A percentile compares a stretch with the other conserved stretches of the same genome.
These are phyloP conservation scores for Junco hyemalis DNA, from an alignment of 2,113 vertebrate species.

Conservation along the genomic window DNA sequence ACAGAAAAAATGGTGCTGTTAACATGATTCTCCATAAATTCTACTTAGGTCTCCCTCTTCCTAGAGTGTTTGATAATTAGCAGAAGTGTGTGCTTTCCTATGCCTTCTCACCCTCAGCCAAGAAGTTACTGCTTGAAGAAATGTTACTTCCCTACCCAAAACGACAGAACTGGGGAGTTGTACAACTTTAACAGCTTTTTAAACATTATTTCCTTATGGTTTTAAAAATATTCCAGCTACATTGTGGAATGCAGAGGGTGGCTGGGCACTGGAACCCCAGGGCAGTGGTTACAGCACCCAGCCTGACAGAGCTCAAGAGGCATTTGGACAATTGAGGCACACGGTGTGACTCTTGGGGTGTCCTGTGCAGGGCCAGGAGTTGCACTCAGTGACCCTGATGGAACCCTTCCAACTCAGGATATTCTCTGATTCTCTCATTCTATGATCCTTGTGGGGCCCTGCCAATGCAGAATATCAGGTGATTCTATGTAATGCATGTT, in stretches of 20 bases:
- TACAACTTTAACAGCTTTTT: background rate
- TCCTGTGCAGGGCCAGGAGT: background rate
- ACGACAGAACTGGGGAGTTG: background rate
- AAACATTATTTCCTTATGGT: background rate
- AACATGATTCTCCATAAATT: background rate
- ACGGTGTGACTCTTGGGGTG: too few species aligned
- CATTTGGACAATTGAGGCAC: background rate
- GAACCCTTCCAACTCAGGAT: accelerated
- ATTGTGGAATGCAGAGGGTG: background rate
- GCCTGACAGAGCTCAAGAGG: background rate
- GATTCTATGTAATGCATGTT: background rate
- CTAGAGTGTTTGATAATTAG: background rate
- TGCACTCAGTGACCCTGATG: background rate
- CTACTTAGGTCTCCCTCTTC: background rate
- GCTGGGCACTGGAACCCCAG: background rate
- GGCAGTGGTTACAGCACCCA: background rate
- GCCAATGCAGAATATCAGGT: background rate
- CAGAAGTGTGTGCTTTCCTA: background rate
- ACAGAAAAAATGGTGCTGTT: background rate
- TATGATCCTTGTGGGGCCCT: background rate
- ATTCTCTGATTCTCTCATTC: background rate
- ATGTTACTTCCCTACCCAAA: background rate
- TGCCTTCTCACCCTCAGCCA: background rate
- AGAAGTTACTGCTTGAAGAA: background rate
- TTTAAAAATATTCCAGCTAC: background rate